phyloP scores from a whole-genome alignment of 1,140 invertebrate genomes.

The Diprion similis region DNA sequence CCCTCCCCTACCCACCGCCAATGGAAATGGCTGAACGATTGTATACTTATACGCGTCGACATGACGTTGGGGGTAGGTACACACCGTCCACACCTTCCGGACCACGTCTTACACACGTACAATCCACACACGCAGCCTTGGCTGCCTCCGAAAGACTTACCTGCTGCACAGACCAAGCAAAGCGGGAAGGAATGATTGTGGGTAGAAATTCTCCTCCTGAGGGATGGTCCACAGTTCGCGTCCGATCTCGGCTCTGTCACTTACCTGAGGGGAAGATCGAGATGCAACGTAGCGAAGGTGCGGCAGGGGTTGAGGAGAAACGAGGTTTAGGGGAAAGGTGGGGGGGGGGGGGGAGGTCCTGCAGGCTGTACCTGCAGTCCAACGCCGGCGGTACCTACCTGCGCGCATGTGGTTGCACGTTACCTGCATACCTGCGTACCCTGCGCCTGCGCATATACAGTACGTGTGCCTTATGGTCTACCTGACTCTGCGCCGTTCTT shows the following conservation, averaged over 20 bases:
- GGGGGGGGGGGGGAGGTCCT: slow-evolving; percentile 43
- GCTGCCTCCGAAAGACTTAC: no score
- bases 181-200: slow-evolving; percentile 11
- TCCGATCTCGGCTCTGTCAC: slow-evolving; percentile 1
- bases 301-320: not conserved
- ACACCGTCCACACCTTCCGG: no score
- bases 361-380: slow-evolving; percentile 44
- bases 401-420: no score
- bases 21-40: no score
- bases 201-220: slow-evolving; percentile 19
- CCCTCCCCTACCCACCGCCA: no score
- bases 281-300: not conserved
- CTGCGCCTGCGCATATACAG: not conserved
- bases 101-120: no score
- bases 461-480: not conserved
- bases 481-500: not conserved
- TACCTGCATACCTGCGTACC: not conserved
- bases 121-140: no score
- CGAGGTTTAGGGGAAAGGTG: not conserved
- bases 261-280: not conserved
- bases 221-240: slow-evolving; percentile 36
- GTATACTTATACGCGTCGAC: no score
- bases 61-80: no score
- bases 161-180: no score
- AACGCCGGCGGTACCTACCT: not conserved